Base-by-base conservation (phyloP, 2,797 vertebrate species). In the Delichon dasypus region DNA sequence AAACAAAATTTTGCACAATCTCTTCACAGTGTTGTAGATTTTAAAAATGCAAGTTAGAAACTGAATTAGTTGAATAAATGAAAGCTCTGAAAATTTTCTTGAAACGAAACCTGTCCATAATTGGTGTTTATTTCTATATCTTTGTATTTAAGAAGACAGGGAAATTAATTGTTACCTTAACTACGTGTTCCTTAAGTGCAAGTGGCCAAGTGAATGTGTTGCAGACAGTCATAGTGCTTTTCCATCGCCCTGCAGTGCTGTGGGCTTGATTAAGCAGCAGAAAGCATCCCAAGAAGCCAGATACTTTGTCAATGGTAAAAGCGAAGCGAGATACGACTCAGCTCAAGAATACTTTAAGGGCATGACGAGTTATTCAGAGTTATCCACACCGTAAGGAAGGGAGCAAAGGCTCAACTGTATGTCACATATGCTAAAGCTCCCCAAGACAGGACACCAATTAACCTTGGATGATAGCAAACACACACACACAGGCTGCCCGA, bases 381-480 rank as follows among this genome's bases (percentile, higher is more conserved):
- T 82, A 80, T 30, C 88, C 61, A 34, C 27, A 4, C 40, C 0
- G 2, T 53, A 75, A 92, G 87, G 79, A 86, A 70, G 70, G 42
- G 67, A 91, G 64, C 16, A 6, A 88, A 91, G 42, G 36, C 40
- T 94, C 5, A 4, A 71, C 90, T 93, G 64, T 77, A 36, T 60
- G 85, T 93, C 92, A 92, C 38, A 72, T 94, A 92, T 75, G 75
- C 60, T 94, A 70, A 85, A 88, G 88, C 85, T 96, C 66, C 70
- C 58, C 91, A 75, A 96, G 95, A 93, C 89, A 93, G 95, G 94
- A 84, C 93, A 95, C 94, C 95, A 94, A 86, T 96, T 96, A 96
- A 95, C 94, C 96, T 94, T 93, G 93, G 87, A 73, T 93, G 94
- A 89, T 93, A 80, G 94, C 93, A 92, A 93, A 65, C 85, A 88